Percentiles rank a stretch among this genome's conserved stretches.
Evolutionary conservation across 2,113 vertebrate species (phyloP).

Genomic region (Amphilophus citrinellus): DNA sequence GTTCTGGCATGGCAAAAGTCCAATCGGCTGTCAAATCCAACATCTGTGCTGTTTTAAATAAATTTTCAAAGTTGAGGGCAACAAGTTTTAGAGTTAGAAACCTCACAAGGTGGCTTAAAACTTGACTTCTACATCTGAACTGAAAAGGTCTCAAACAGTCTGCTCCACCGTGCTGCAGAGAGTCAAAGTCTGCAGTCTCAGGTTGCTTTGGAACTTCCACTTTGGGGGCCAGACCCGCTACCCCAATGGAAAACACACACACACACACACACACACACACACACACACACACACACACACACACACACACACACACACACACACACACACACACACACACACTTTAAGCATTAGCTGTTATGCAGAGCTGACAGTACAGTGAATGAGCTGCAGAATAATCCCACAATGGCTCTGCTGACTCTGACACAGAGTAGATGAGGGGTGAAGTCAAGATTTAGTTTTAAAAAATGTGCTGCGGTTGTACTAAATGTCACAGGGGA

Average conservation of each 20-base stretch:
- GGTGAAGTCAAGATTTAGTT: conserved; percentile 3
- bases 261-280: neutral
- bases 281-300: neutral
- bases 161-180: no score
- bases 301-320: neutral
- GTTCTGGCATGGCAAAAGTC: neutral
- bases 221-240: no score
- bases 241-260: neutral
- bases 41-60: neutral
- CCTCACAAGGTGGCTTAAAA: no score
- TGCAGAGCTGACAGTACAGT: neutral
- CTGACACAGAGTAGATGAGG: neutral
- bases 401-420: neutral
- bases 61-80: neutral
- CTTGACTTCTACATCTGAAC: no score
- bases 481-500: neutral
- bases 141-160: no score
- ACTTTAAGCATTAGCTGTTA: neutral
- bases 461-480: neutral
- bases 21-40: neutral
- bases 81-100: no score
- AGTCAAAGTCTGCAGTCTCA: no score
- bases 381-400: neutral
- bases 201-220: no score
- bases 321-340: neutral